Percentiles rank a stretch among this genome's conserved stretches.
Evolutionary conservation across 2,888 invertebrate species (phyloP).

Genomic region (Pharmacophagus antenor): DNA sequence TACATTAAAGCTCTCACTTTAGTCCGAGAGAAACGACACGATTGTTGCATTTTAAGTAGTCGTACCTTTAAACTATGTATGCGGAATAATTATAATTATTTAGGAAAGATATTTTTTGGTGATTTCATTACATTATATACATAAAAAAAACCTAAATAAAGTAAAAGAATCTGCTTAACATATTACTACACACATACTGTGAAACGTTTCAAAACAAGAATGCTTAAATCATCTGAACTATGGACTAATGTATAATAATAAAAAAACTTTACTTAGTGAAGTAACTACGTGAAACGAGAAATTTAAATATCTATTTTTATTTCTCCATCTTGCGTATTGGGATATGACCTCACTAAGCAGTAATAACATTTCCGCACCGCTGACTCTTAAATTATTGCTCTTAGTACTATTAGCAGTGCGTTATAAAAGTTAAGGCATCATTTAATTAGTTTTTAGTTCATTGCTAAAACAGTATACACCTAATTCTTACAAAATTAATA

Average conservation of each 20-base stretch:
- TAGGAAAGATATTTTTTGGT: background rate
- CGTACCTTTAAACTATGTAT: background rate
- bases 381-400: slow-evolving; percentile 22
- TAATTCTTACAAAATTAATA: too few species aligned
- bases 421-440: background rate
- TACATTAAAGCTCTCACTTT: background rate
- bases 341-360: slow-evolving; percentile 23
- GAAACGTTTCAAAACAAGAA: too few species aligned
- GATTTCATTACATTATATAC: background rate
- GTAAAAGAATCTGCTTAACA: background rate
- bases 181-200: too few species aligned
- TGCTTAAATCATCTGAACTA: too few species aligned
- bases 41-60: background rate
- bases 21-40: background rate
- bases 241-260: too few species aligned
- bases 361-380: slow-evolving; percentile 24
- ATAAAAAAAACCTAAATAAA: background rate
- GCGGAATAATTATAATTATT: background rate
- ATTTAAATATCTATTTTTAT: background rate
- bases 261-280: too few species aligned
- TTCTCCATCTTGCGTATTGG: background rate
- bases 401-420: slow-evolving; percentile 13
- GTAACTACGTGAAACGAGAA: background rate
- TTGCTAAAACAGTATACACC: background rate
- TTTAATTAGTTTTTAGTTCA: background rate